These are phyloP conservation scores for Siniperca chuatsi DNA, from an alignment of 2,113 vertebrate genomes.

Conservation along the genomic window DNA sequence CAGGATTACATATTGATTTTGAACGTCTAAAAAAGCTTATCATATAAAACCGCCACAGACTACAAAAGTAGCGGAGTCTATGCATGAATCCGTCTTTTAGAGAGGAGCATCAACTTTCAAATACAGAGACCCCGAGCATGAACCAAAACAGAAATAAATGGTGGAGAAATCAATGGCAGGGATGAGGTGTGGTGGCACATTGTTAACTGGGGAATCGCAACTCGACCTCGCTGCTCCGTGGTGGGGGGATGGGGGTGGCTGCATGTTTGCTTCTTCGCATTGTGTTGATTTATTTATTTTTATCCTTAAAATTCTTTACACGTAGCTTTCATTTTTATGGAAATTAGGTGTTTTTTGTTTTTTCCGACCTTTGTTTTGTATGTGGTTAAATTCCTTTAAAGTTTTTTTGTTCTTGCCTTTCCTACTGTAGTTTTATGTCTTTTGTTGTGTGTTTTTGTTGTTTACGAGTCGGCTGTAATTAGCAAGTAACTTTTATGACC, in stretches of 20 bases:
- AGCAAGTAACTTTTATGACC: no score
- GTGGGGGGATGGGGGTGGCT: background rate
- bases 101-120: conserved; percentile 92
- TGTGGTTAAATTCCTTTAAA: no score
- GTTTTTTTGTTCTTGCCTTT: background rate
- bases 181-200: conserved; percentile 43
- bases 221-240: background rate
- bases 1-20: conserved; percentile 99
- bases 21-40: conserved; percentile 96
- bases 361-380: background rate
- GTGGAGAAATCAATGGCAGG: conserved; percentile 54
- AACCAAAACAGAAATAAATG: conserved; percentile 90
- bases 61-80: conserved; percentile 92
- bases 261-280: conserved; percentile 12
- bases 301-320: conserved; percentile 6
- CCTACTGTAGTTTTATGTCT: background rate
- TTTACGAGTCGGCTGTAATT: no score
- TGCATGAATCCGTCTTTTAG: conserved; percentile 91
- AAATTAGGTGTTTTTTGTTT: fast-evolving
- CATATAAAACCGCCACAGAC: conserved; percentile 91
- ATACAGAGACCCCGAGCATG: conserved; percentile 85
- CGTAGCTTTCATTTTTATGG: background rate
- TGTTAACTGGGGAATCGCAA: conserved; percentile 48
- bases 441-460: no score
- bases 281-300: conserved; percentile 23